Evolutionary conservation across 1,140 invertebrate genomes (phyloP).

Genomic region (Antheraea mylitta): DNA sequence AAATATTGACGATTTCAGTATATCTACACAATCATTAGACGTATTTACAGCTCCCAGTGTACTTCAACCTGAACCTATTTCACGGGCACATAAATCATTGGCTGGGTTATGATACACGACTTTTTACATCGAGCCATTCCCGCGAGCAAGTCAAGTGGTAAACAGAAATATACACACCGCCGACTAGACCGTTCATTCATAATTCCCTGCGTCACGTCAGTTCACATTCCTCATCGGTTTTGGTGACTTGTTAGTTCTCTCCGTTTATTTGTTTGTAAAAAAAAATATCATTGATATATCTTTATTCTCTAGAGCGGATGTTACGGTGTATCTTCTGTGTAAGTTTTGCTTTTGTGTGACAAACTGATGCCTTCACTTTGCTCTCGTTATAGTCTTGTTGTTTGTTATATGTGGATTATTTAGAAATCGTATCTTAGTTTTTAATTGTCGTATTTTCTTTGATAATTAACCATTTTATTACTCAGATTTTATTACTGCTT

Average conservation of each 20-base stretch:
- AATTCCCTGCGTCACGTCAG: constrained; percentile 37
- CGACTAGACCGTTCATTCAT: constrained; percentile 56
- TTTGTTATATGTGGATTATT: too few species aligned
- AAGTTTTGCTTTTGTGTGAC: constrained; percentile 24
- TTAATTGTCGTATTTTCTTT: too few species aligned
- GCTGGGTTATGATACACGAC: constrained; percentile 52
- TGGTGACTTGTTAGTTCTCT: not conserved
- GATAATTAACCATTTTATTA: too few species aligned
- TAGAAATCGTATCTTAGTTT: too few species aligned
- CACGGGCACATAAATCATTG: constrained; percentile 51
- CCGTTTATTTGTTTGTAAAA: not conserved
- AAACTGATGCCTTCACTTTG: too few species aligned
- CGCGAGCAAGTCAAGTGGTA: constrained; percentile 58
- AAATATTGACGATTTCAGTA: too few species aligned
- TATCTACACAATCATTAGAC: too few species aligned
- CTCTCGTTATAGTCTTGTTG: too few species aligned
- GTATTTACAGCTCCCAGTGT: not conserved
- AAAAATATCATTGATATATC: not conserved
- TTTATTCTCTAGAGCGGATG: constrained; percentile 31
- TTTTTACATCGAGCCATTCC: constrained; percentile 59
- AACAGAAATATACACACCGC: constrained; percentile 60
- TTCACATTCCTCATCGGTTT: constrained; percentile 16
- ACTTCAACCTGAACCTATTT: constrained; percentile 18
- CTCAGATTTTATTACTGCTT: not conserved
- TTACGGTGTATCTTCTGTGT: constrained; percentile 59